Conservation (phyloP, 2,888 invertebrate genomes). For the Conomelus anceps region DNA sequence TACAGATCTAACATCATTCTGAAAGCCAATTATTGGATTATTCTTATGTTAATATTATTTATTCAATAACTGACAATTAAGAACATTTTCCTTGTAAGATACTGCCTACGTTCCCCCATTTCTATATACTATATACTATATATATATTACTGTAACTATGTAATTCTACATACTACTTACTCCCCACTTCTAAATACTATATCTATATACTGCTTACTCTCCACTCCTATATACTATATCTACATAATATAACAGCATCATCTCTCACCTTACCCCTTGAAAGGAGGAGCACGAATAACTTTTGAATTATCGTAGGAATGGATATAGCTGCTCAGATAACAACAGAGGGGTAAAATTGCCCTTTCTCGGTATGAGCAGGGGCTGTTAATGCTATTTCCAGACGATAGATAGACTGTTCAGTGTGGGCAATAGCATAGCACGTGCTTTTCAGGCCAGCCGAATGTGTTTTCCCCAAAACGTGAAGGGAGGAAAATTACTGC, state of each 20-base stretch:
- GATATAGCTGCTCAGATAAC: neutral
- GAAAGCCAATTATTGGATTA: neutral
- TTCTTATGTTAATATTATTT: neutral
- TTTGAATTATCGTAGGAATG: neutral
- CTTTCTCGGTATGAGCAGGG: neutral
- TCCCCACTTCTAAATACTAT: neutral
- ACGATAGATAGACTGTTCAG: neutral
- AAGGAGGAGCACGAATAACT: neutral
- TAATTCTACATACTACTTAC: too few relatives aligned
- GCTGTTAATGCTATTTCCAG: neutral
- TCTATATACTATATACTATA: neutral
- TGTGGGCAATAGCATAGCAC: too few relatives aligned
- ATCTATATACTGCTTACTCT: neutral
- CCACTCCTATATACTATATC: neutral
- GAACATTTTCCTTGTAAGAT: neutral
- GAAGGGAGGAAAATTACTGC: neutral
- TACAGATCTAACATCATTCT: too few relatives aligned
- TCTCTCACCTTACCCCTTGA: neutral
- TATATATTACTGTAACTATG: too few relatives aligned
- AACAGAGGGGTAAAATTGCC: neutral
- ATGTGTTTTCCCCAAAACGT: neutral
- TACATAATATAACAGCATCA: neutral
- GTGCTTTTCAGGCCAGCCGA: neutral
- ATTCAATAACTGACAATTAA: too few relatives aligned
- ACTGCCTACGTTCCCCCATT: neutral